Base-by-base conservation (phyloP, 2,797 vertebrate species). In the Falco biarmicus region DNA sequence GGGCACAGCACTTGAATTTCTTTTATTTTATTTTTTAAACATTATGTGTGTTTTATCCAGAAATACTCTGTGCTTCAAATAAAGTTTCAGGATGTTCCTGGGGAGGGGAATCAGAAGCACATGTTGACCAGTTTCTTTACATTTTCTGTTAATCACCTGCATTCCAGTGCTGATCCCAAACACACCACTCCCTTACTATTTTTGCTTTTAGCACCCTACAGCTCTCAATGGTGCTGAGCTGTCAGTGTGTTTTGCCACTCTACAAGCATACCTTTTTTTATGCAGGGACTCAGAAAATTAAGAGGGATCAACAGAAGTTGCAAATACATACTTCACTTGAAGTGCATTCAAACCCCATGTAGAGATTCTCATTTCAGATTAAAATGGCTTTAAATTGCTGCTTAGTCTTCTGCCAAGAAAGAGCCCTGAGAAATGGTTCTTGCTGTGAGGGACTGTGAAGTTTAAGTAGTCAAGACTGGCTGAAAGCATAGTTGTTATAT, bases 301-400 rank as follows among this genome's bases (percentile, higher is more conserved):
- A 96, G 75, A 94, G 54, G 60, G 68, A 96, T 87, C 95, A 96
- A 96, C 81, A 89, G 29, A 94, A 96, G 71, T 85, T 89, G 89
- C 71, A 94, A 93, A 97, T 90, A 96, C 39, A 53, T 70, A 53
- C 87, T 96, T 90, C 78, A 90, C 39, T 91, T 78, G 82, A 96
- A 96, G 71, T 64, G 57, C 60, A 91, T 95, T 94, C 89, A 93
- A 94, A 59, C 89, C 89, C 69, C 91, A 93, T 65, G 82, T 85
- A 95, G 96, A 96, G 92, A 94, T 94, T 94, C 90, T 93, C 87
- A 96, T 95, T 97, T 94, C 87, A 96, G 94, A 94, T 95, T 96
- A 97, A 96, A 95, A 95, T 92, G 93, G 71, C 75, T 92, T 95
- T 91, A 96, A 96, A 96, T 95, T 93, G 94, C 92, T 84, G 87